phyloP scores from a whole-genome alignment of 2,797 vertebrate species.

The Sebastes cheni region DNA sequence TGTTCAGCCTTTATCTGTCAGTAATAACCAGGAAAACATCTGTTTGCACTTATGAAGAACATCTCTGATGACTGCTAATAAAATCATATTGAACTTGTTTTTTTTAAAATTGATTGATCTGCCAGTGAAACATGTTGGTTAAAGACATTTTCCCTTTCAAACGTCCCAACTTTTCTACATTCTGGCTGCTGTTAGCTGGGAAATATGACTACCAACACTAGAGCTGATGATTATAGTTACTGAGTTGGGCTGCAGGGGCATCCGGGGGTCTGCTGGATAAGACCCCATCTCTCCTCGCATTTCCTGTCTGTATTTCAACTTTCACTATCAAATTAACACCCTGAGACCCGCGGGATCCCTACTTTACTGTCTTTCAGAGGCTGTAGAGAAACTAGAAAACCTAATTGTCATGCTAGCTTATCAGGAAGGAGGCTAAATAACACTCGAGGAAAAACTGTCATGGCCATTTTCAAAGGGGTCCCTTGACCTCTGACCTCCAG shows the following conservation, averaged over 20 bases:
- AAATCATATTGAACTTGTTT: not conserved
- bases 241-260: not conserved
- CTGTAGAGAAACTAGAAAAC: no score
- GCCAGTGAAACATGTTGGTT: not conserved
- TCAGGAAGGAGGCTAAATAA: no score
- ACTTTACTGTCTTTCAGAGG: no score
- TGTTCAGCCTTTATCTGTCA: constrained; percentile 13
- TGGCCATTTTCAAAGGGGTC: no score
- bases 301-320: not conserved
- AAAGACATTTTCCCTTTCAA: not conserved
- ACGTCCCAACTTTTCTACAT: not conserved
- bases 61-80: not conserved
- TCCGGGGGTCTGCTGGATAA: no score
- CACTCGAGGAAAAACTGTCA: no score
- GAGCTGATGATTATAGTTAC: not conserved
- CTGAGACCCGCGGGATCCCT: no score
- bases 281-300: no score
- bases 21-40: constrained; percentile 20
- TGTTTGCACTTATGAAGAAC: not conserved
- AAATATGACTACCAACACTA: not conserved
- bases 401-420: no score
- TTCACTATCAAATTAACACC: not conserved
- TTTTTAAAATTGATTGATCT: not conserved
- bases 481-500: no score
- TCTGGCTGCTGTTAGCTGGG: not conserved